Evolutionary conservation across 2,113 vertebrate genomes (phyloP), one percentile per base, ranked within the genome.

Genomic region (Emydura subglobosa): DNA sequence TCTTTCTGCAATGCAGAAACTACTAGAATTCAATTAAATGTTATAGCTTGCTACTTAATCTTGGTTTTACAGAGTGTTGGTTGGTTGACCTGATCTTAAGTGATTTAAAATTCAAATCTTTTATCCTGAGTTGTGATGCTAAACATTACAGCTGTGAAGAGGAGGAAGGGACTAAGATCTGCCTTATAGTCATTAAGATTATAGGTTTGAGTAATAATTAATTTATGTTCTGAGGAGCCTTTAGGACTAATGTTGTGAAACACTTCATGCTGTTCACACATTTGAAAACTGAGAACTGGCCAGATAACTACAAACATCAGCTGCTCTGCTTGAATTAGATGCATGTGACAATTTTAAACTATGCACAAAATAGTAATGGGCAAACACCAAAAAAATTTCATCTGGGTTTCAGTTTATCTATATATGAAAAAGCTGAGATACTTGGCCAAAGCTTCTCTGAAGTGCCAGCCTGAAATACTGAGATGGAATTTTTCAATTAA

Each of bases 11-110:
- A 59, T 87, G 83, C 44, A 97, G 96, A 97, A 96, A 86, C 95
- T 97, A 97, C 95, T 65, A 76, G 95, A 96, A 85, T 93, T 91
- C 85, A 86, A 97, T 96, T 97, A 97, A 97, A 96, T 91, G 42
- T 95, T 96, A 97, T 96, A 94, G 94, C 86, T 91, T 92, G 82
- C 88, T 96, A 87, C 96, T 97, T 97, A 97, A 96, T 97, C 90
- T 97, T 97, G 74, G 90, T 95, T 97, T 98, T 94, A 94, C 94
- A 97, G 94, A 93, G 89, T 93, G 78, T 88, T 87, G 93, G 90
- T 79, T 95, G 87, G 86, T 94, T 97, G 96, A 97, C 88, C 89
- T 95, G 91, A 96, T 94, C 98, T 97, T 93, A 92, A 86, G 95
- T 88, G 85, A 93, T 94, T 97, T 97, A 93, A 95, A 97, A 95